Evolutionary conservation across 1,140 invertebrate genomes (phyloP).

Genomic region (Philotrypesis tridentata): DNA sequence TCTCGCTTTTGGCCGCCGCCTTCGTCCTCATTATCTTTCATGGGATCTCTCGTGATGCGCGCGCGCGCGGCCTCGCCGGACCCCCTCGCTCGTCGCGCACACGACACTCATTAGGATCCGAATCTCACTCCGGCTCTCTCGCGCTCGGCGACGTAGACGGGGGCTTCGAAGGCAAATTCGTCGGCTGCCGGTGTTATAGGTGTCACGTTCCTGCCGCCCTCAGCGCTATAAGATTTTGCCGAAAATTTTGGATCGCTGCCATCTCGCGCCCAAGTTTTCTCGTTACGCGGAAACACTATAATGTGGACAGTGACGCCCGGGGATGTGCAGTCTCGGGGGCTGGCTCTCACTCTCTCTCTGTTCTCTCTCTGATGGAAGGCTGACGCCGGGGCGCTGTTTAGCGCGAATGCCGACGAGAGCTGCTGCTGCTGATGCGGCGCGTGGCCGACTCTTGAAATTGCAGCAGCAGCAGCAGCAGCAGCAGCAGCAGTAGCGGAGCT

Average conservation of each 20-base stretch:
- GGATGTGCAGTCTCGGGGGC: neutral
- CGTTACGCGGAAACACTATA: slow-evolving; percentile 44
- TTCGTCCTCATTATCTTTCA: slow-evolving; percentile 44
- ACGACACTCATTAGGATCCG: slow-evolving; percentile 40
- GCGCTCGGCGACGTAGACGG: neutral
- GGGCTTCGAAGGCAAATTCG: slow-evolving; percentile 32
- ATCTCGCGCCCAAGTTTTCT: slow-evolving; percentile 43
- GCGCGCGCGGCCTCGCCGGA: neutral
- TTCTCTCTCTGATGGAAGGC: neutral
- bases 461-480: too few species aligned
- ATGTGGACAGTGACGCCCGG: slow-evolving; percentile 29
- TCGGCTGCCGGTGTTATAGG: slow-evolving; percentile 14
- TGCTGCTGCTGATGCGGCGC: too few species aligned
- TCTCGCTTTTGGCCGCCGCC: slow-evolving; percentile 18
- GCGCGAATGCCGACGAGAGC: slow-evolving; percentile 3
- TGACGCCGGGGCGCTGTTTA: neutral
- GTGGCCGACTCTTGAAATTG: neutral
- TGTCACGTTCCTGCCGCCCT: slow-evolving; percentile 17
- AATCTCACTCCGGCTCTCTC: slow-evolving; percentile 21
- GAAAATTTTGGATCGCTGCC: slow-evolving; percentile 48
- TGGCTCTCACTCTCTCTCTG: neutral
- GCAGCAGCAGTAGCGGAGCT: too few species aligned
- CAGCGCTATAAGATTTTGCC: neutral
- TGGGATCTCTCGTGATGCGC: neutral
- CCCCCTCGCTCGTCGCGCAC: neutral